Percentiles rank a stretch among this genome's conserved stretches.
phyloP scores from a whole-genome alignment of 2,888 invertebrate species.

The Oxyteleia sp. region DNA sequence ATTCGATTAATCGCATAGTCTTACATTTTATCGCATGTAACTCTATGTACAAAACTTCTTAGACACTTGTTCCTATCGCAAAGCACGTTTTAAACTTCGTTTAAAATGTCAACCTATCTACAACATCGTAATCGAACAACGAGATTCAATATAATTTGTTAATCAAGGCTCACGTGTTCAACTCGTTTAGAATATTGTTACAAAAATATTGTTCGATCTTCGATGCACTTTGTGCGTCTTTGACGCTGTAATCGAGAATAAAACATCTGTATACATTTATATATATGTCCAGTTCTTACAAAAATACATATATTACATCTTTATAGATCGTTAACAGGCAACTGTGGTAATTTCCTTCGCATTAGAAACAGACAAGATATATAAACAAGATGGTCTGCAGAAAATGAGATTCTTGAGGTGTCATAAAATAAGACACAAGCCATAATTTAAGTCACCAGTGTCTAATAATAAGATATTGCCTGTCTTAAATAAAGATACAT shows the following conservation, averaged over 20 bases:
- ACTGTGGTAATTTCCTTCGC: conserved; percentile 29
- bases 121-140: conserved; percentile 34
- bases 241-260: conserved; percentile 18
- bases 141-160: no score
- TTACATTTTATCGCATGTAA: conserved; percentile 16
- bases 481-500: no score
- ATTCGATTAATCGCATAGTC: conserved; percentile 4
- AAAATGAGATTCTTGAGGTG: no score
- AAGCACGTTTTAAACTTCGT: conserved; percentile 42
- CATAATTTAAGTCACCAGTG: no score
- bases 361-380: conserved; percentile 4
- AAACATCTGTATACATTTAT: conserved; percentile 43
- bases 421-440: no score
- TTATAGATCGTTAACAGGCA: conserved; percentile 45
- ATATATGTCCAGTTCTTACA: conserved; percentile 45
- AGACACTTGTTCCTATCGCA: conserved; percentile 28
- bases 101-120: conserved; percentile 40
- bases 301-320: conserved; percentile 55
- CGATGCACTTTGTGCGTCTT: conserved; percentile 30
- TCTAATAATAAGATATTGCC: no score
- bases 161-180: no score
- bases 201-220: conserved; percentile 41
- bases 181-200: no score
- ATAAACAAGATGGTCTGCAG: no score
- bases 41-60: conserved; percentile 51